Percentiles rank a stretch among this genome's conserved stretches.
Evolutionary conservation across 2,888 invertebrate species (phyloP).

Genomic region (Leptopilina syphax): DNA sequence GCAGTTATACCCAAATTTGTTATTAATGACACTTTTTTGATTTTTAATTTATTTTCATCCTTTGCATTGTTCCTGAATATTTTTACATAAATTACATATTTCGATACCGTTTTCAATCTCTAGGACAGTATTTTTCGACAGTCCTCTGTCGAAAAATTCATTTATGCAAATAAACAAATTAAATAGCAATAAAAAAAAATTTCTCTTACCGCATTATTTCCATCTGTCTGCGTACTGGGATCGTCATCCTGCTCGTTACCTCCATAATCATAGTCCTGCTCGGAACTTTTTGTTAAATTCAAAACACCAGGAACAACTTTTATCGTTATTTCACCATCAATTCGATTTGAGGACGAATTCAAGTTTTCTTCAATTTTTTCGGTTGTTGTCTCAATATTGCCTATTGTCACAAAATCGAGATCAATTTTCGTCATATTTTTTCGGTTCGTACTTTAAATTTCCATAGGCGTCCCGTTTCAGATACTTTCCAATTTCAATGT

Average conservation of each 20-base stretch:
- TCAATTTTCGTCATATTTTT: constrained; percentile 49
- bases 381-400: constrained; percentile 37
- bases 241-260: constrained; percentile 68
- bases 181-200: neutral
- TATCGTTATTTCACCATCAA: constrained; percentile 44
- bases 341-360: neutral
- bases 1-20: too few species aligned
- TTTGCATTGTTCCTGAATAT: too few species aligned
- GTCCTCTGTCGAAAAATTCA: too few species aligned
- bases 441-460: constrained; percentile 60
- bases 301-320: constrained; percentile 48
- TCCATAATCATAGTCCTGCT: constrained; percentile 70
- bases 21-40: too few species aligned
- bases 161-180: too few species aligned
- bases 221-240: constrained; percentile 67
- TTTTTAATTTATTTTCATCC: too few species aligned
- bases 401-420: constrained; percentile 25
- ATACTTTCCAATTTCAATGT: constrained; percentile 62
- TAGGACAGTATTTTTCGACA: too few species aligned
- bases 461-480: constrained; percentile 64
- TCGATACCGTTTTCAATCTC: too few species aligned
- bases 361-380: neutral
- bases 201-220: constrained; percentile 68
- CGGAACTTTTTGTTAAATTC: constrained; percentile 63
- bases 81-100: too few species aligned